These are phyloP conservation scores for Cataglyphis altisquamis DNA, from an alignment of 2,888 invertebrate species.

Conservation along the genomic window DNA sequence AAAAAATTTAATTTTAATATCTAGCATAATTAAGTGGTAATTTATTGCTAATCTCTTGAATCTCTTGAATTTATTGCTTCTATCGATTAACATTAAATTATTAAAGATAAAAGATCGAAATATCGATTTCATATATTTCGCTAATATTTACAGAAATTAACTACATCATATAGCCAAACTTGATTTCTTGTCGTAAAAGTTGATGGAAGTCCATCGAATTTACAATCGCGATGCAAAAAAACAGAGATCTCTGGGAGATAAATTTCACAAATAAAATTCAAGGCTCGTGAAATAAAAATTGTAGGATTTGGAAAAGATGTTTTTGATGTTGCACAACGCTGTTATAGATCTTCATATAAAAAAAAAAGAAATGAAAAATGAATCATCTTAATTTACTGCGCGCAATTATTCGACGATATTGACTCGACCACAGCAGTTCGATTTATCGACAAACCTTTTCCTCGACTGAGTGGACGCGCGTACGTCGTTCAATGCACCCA, in stretches of 20 bases:
- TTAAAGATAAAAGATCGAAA: neutral
- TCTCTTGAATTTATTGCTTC: neutral
- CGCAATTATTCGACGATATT: constrained; percentile 42
- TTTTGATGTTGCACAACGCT: neutral
- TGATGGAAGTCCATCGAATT: neutral
- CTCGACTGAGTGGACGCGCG: constrained; percentile 36
- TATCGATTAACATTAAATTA: neutral
- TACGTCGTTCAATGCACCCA: constrained; percentile 39
- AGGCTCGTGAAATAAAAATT: neutral
- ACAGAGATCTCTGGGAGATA: neutral
- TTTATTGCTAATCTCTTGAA: neutral
- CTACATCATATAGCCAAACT: neutral
- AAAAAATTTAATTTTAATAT: neutral
- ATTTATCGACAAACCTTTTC: constrained; percentile 42
- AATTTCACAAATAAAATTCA: constrained; percentile 2
- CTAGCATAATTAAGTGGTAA: neutral
- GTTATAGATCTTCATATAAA: neutral
- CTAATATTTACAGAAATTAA: neutral
- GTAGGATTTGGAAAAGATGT: constrained; percentile 7
- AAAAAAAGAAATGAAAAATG: constrained; percentile 7
- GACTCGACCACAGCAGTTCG: neutral
- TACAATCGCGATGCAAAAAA: constrained; percentile 5
- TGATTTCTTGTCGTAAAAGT: neutral
- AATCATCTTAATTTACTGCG: constrained; percentile 44
- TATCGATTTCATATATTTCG: neutral